Conservation (phyloP, 2,888 invertebrate genomes). For the Lapara coniferarum region DNA sequence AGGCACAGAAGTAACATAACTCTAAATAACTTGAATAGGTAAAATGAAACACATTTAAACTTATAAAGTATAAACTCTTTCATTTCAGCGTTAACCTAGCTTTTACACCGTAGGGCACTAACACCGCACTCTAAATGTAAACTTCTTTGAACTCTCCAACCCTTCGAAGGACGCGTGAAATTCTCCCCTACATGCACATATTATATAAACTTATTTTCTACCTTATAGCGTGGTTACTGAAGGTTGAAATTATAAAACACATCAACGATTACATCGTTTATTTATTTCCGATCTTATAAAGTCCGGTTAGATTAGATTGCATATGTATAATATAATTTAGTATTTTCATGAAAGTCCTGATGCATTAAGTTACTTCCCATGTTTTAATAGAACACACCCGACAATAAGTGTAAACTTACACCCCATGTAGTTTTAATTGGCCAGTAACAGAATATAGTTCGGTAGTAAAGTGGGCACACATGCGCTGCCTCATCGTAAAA, state of each 20-base stretch:
- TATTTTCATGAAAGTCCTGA: neutral
- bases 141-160: constrained; percentile 13
- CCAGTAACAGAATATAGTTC: constrained; percentile 20
- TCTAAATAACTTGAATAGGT: neutral
- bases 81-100: constrained; percentile 3
- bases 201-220: constrained; percentile 1
- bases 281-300: neutral
- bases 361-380: neutral
- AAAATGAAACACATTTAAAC: neutral
- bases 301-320: neutral
- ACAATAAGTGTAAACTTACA: constrained; percentile 15
- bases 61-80: constrained; percentile 4
- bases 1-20: neutral
- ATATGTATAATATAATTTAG: neutral
- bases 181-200: neutral
- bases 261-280: neutral
- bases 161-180: constrained; percentile 1
- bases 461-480: constrained; percentile 22
- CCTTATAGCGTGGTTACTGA: neutral
- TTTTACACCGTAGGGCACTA: constrained; percentile 14
- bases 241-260: constrained; percentile 13
- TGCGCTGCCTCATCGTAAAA: constrained; percentile 24
- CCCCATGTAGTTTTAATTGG: constrained; percentile 19
- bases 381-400: neutral
- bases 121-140: constrained; percentile 8